Evolutionary conservation across 2,888 invertebrate genomes (phyloP), one percentile per base, ranked within the genome.

Genomic region (Carpatolechia fugitivella): DNA sequence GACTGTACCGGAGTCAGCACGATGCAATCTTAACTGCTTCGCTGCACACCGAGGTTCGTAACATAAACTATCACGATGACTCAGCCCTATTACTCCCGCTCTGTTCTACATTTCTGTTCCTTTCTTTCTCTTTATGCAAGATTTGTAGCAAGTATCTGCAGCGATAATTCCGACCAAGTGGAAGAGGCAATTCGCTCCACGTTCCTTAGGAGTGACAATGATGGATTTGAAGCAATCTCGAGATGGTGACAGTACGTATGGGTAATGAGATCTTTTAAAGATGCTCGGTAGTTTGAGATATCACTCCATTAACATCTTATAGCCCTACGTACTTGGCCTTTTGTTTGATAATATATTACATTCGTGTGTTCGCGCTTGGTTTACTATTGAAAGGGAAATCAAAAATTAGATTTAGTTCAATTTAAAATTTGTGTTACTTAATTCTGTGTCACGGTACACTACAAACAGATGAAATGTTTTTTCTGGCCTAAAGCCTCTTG

Each of bases 21-120:
- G 59, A 66, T 61, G 62, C 56, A 58, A 65, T 68, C 63, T 69
- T 63, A 60, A 65, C 60, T 48, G 56, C 59, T 57, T 52, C 16
- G 56, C 59, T 60, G 60, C 58, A 58, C 56, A 55, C 59, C 36
- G 52, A 52, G 53, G 55, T 56, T 52, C 49, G 52, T 56, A 57
- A 57, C 60, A 57, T 54, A 60, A 57, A 64, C 58, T 64, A 35
- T 16, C 16, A 59, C 60, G 55, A 52, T 38, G 51, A 57, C 11
- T 58, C 57, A 54, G 56, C 59, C 53, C 56, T 49, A 57, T 24
- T 24, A 24, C 24, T 61, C 60, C 52, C 52, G 56, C 49, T 55
- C 53, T 44, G 49, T 30, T 40, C 55, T 50, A 61, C 51, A 54
- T 58, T n/a, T 59, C 54, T 24, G 48, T 33, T 46, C 40, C 51